Percentiles rank a stretch among this genome's conserved stretches.
Evolutionary conservation across 2,888 invertebrate genomes (phyloP).

Genomic region (Eupeodes luniger): DNA sequence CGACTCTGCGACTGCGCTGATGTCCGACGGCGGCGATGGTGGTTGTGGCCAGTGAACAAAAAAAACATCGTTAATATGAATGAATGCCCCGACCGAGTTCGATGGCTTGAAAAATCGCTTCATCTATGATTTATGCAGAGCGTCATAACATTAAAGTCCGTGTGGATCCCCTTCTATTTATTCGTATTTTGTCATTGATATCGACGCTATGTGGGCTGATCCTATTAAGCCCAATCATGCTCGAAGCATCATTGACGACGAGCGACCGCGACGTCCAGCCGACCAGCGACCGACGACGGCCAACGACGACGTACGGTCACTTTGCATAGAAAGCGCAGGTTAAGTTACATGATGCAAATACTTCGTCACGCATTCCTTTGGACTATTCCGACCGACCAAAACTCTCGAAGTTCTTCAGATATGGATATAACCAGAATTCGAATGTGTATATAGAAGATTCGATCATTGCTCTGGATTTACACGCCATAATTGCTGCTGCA

Average conservation of each 20-base stretch:
- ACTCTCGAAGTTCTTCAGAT: too few relatives aligned
- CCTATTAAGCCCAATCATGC: slow-evolving; percentile 59
- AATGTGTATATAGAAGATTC: slow-evolving; percentile 21
- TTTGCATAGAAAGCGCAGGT: slow-evolving; percentile 58
- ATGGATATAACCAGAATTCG: slow-evolving; percentile 7
- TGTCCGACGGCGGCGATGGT: too few relatives aligned
- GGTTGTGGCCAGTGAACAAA: not conserved
- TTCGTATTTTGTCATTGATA: slow-evolving; percentile 69
- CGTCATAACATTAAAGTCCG: slow-evolving; percentile 64
- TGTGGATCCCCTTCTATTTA: slow-evolving; percentile 44
- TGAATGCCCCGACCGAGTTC: slow-evolving; percentile 33
- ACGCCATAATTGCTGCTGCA: slow-evolving; percentile 66
- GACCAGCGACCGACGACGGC: not conserved
- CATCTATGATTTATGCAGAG: slow-evolving; percentile 72
- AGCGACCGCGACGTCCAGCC: not conserved
- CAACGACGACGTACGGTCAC: slow-evolving; percentile 1
- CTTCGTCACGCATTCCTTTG: slow-evolving; percentile 67
- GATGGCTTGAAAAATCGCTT: slow-evolving; percentile 58
- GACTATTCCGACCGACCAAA: slow-evolving; percentile 28
- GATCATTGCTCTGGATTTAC: slow-evolving; percentile 55
- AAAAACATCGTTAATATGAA: slow-evolving; percentile 52
- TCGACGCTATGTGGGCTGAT: slow-evolving; percentile 67
- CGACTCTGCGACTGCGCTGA: not conserved
- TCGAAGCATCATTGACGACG: slow-evolving; percentile 50
- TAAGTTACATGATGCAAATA: slow-evolving; percentile 30